Evolutionary conservation across 2,888 invertebrate genomes (phyloP), one percentile per base, ranked within the genome.

Genomic region (Drosophila putrida): DNA sequence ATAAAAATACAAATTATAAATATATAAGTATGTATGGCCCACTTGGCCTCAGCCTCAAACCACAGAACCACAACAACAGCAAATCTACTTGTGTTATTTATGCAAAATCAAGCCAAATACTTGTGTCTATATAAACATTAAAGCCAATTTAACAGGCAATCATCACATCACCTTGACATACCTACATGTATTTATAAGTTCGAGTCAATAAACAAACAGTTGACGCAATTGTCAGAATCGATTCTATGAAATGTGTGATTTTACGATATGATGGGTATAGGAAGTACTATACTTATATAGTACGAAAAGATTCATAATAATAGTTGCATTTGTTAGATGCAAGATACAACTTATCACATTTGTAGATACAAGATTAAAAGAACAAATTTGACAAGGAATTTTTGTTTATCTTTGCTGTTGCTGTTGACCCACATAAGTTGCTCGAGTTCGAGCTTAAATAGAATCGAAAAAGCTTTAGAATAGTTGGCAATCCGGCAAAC

Each of bases 111-210:
- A 46, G 36, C 35, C 54, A 54, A 41, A 65, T 66, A 50, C n/a
- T 49, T 35, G 57, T 46, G 54, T 63, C 53, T 41, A 80, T 31
- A 77, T 57, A 60, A 66, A 41, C 61, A 82, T 83, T 71, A 51
- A 46, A 58, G 71, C 58, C 71, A 75, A 82, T 82, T 70, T 69
- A 80, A 73, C 80, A 58, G 65, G 44, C 69, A 54, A 79, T 72
- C 77, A 63, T 66, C 33, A 72, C 64, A 77, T 90, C 80, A 90
- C 90, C 90, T 90, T 90, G 90, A 88, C 88, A 90, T 86, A 88
- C 84, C 88, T 70, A 81, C 59, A 60, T 64, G 59, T 73, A 77
- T 69, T 75, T 79, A 77, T 62, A 70, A 39, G 54, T 80, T 58
- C 59, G 64, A 55, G 61, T 65, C 61, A 57, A 71, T 60, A 76